Base-by-base conservation (phyloP, 2,797 vertebrate genomes). In the Dallia pectoralis region DNA sequence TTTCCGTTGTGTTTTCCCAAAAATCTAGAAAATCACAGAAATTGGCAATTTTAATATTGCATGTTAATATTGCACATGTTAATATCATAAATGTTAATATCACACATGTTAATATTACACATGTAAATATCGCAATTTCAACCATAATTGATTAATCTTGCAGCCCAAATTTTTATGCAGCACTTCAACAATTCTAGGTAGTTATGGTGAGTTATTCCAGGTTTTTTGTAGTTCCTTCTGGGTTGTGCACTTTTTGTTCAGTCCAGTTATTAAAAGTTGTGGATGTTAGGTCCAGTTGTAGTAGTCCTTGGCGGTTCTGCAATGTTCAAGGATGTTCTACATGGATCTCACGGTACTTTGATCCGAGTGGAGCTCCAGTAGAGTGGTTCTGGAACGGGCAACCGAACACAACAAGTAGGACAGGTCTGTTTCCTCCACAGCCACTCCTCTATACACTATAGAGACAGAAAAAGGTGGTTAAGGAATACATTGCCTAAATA, bases 401-500 rank as follows among this genome's bases (percentile, higher is more conserved):
- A 82, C 51, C 89, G 89, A 1, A 90, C 81, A 1, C 65, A 69
- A 71, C 83, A 92, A 0, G 87, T 89, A 0, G 90, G 89, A 77
- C 91, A 90, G 1, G 70, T 72, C 84, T 87, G 79, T 66, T 92
- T 92, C 75, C 85, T 91, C 88, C 92, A 89, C 73, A 94, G 30
- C 87, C 91, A 85, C 77, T 91, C 91, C 75, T 91, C 85, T 72
- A 93, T 89, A 16, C 86, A 91, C 91, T 92, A 77, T 47, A 82
- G 32, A 4, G 4, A 48, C 19, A 44, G 64, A 56, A 64, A 47
- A 7, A 32, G 44, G 36, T 9, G 11, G 40, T 44, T 0, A 44
- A 12, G 40, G 40, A 44, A 44, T 44, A 44, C 8, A 3, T 44
- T 40, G 9, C 36, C 36, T 9, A 7, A 6, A 44, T 14, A 44